Evolutionary conservation across 2,113 vertebrate genomes (phyloP), one percentile per base, ranked within the genome.

Genomic region (Miniopterus natalensis): DNA sequence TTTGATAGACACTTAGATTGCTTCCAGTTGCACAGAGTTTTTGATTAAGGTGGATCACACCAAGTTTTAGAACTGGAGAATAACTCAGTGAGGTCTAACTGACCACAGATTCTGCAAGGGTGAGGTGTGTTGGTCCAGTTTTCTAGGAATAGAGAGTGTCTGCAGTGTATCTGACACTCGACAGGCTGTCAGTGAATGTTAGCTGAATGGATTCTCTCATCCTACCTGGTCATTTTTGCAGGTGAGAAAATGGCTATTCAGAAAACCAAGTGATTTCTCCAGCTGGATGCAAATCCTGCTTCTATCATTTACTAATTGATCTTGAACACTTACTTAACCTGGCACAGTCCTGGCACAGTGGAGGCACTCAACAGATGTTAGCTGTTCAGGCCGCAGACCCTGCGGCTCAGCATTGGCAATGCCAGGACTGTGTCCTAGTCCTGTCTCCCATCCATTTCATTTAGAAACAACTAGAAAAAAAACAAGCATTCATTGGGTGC

Each of bases 61-160:
- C 51, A 53, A 81, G 47, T 78, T 86, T 73, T 83, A 84, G 61
- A 90, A 61, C n/a, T 47, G 31, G 31, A 93, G 55, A 77, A 71
- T 53, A 74, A 18, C 57, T 80, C 20, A 13, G 23, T 25, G n/a
- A 80, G 6, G 17, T 20, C 83, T 63, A 11, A 29, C 36, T 40
- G 8, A 83, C 36, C 31, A 4, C 20, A 31, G 13, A 66, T 66
- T 78, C 75, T 73, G 53, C 66, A 90, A 79, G 27, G 23, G 2
- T 23, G 25, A 84, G 17, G 13, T 13, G 12, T 21, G 31, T 80
- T 80, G 70, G 3, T 40, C 23, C 11, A 18, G 47, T 49, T 83
- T 77, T 40, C 66, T 70, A 21, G 66, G 36, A 5, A 11, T 21
- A 40, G 66, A 40, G 40, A 40, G 36, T 40, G 36, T 70, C 36